These are phyloP conservation scores for Junonia oenone DNA, from an alignment of 2,888 invertebrate genomes.

Conservation along the genomic window DNA sequence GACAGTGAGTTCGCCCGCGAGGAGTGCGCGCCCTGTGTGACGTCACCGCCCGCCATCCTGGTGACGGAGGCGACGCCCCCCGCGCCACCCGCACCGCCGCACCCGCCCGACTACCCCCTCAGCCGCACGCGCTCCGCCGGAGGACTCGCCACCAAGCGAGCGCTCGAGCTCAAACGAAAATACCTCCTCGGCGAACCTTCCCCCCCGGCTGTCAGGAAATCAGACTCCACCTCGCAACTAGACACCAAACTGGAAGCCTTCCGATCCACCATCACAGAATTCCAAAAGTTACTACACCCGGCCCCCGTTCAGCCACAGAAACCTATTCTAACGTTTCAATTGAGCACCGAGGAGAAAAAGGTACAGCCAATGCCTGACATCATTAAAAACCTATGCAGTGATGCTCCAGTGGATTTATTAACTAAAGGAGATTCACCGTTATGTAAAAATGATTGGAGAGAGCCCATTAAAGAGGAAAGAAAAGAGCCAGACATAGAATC, in stretches of 20 bases:
- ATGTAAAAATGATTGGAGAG: slow-evolving; percentile 61
- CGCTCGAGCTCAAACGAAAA: slow-evolving; percentile 90
- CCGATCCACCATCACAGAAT: slow-evolving; percentile 91
- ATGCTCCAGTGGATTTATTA: slow-evolving; percentile 62
- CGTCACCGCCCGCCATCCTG: slow-evolving; percentile 87
- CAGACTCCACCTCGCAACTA: slow-evolving; percentile 89
- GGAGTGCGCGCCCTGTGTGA: slow-evolving; percentile 79
- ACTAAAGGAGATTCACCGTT: slow-evolving; percentile 54
- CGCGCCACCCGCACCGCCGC: slow-evolving; percentile 83
- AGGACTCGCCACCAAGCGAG: slow-evolving; percentile 92
- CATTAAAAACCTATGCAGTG: slow-evolving; percentile 67
- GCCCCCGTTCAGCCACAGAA: slow-evolving; percentile 74
- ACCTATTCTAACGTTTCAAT: slow-evolving; percentile 48
- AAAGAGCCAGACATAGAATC: slow-evolving; percentile 65
- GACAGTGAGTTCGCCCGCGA: slow-evolving; percentile 95
- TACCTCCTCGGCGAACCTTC: slow-evolving; percentile 88
- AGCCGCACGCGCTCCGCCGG: slow-evolving; percentile 92
- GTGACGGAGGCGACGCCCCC: slow-evolving; percentile 90
- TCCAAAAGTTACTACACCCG: slow-evolving; percentile 91
- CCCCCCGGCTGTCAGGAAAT: slow-evolving; percentile 86
- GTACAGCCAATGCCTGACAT: slow-evolving; percentile 81
- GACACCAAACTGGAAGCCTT: slow-evolving; percentile 92
- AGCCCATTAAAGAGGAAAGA: slow-evolving; percentile 61
- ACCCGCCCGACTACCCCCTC: slow-evolving; percentile 85
- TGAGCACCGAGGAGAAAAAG: slow-evolving; percentile 61